These are phyloP conservation scores for Microplitis mediator DNA, from an alignment of 1,140 invertebrate genomes.

Conservation along the genomic window DNA sequence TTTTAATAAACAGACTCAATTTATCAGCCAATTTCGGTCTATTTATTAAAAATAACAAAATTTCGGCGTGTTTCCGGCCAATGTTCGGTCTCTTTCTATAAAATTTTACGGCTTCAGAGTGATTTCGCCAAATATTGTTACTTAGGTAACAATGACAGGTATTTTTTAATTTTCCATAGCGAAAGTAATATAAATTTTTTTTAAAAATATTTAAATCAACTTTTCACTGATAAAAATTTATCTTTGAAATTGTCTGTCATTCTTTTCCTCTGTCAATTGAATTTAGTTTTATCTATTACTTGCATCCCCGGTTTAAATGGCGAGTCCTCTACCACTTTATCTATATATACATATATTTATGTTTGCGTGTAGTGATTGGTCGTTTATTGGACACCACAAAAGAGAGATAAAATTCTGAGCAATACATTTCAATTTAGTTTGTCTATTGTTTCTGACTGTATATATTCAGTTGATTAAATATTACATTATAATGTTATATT, in stretches of 20 bases:
- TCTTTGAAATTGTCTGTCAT: slow-evolving; percentile 18
- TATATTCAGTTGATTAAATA: not conserved
- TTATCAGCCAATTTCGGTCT: no score
- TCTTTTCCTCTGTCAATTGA: slow-evolving; percentile 3
- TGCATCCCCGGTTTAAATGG: slow-evolving; percentile 8
- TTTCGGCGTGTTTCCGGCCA: no score
- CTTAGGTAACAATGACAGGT: no score
- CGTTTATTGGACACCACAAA: slow-evolving; percentile 9
- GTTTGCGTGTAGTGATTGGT: slow-evolving; percentile 1
- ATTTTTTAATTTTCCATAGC: no score
- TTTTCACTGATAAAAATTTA: no score
- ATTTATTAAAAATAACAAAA: no score
- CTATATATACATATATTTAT: not conserved
- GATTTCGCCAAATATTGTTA: no score
- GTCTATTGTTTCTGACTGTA: not conserved
- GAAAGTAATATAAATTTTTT: no score
- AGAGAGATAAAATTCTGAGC: not conserved
- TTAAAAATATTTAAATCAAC: no score
- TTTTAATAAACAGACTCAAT: no score
- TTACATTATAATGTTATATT: not conserved
- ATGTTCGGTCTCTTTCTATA: no score
- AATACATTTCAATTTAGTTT: slow-evolving; percentile 7
- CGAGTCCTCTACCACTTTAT: not conserved
- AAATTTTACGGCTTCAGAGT: no score
- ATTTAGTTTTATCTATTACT: slow-evolving; percentile 20